A percentile compares a stretch with the other conserved stretches of the same genome.
Evolutionary conservation across 1,140 invertebrate genomes (phyloP).

Genomic region (Zaprionus capensis): DNA sequence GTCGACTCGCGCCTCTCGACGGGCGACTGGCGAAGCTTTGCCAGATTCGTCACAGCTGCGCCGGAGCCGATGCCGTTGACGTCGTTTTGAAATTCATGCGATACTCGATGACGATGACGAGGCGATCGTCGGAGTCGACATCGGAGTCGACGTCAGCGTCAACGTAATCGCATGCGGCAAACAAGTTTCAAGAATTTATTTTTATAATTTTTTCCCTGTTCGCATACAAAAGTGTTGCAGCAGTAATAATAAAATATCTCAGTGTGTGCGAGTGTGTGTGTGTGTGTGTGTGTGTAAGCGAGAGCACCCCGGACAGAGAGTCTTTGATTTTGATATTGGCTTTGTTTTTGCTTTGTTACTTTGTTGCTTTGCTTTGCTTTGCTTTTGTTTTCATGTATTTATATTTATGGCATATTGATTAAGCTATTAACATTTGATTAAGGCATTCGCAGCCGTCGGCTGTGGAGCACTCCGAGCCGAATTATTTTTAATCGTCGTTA

Average conservation of each 20-base stretch:
- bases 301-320: conserved; percentile 47
- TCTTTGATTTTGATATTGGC: conserved; percentile 51
- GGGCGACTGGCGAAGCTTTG: conserved; percentile 23
- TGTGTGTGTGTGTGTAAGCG: conserved; percentile 21
- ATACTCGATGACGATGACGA: conserved; percentile 56
- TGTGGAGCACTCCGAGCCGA: conserved; percentile 70
- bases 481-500: conserved; percentile 67
- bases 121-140: conserved; percentile 42
- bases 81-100: conserved; percentile 76
- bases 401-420: conserved; percentile 83
- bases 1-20: background rate
- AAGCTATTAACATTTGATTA: conserved; percentile 82
- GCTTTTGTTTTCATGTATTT: conserved; percentile 38
- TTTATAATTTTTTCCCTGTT: conserved; percentile 71
- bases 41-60: conserved; percentile 75
- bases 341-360: conserved; percentile 26
- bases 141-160: conserved; percentile 32
- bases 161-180: conserved; percentile 80
- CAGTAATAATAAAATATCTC: conserved; percentile 42
- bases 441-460: conserved; percentile 73
- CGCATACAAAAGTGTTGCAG: conserved; percentile 71
- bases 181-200: conserved; percentile 80
- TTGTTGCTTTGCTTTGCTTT: conserved; percentile 32
- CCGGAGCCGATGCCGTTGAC: conserved; percentile 48
- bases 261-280: background rate